Conservation (phyloP, 2,113 vertebrate genomes). For the Muntiacus reevesi region DNA sequence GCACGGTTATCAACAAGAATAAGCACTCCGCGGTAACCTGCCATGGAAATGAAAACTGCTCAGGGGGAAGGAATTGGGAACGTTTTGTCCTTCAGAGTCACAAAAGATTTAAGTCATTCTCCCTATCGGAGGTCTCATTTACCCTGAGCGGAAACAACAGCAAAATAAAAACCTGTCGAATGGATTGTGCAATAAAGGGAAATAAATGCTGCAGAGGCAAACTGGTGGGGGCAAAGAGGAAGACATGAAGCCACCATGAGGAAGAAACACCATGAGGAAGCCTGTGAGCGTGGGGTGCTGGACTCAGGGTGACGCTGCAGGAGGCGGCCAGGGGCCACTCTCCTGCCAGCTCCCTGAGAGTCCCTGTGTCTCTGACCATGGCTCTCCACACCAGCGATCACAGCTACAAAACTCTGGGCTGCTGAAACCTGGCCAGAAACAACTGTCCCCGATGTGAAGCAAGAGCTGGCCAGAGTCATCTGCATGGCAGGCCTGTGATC, state of each 20-base stretch:
- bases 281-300: background rate
- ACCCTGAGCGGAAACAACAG: slow-evolving; percentile 36
- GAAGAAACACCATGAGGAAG: background rate
- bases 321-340: accelerated
- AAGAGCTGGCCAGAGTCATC: background rate
- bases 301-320: background rate
- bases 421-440: background rate
- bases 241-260: accelerated
- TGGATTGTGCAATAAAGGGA: background rate
- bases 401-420: background rate
- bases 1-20: background rate
- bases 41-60: background rate
- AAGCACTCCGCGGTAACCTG: background rate
- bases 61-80: background rate
- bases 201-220: background rate
- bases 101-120: slow-evolving; percentile 42
- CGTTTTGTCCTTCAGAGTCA: background rate
- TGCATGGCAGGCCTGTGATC: accelerated
- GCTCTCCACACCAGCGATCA: background rate
- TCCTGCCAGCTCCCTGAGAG: background rate
- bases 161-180: background rate
- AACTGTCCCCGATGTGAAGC: background rate
- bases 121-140: slow-evolving; percentile 29
- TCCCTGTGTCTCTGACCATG: background rate
- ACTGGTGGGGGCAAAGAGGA: background rate